Percentiles rank a stretch among this genome's conserved stretches.
Evolutionary conservation across 2,888 invertebrate genomes (phyloP).

Genomic region (Erpobdella octoculata): DNA sequence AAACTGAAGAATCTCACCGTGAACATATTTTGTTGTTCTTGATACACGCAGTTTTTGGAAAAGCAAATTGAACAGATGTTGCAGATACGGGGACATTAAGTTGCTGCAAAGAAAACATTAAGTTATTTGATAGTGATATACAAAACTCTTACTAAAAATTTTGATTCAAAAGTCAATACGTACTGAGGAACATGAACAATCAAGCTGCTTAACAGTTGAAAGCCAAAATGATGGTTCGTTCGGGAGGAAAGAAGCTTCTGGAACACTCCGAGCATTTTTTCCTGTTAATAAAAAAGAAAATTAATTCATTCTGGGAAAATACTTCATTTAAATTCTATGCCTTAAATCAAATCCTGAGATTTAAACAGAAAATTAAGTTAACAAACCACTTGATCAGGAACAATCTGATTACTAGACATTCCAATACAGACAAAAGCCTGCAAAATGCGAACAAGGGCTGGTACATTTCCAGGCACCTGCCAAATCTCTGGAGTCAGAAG

Average conservation of each 20-base stretch:
- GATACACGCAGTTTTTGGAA: constrained; percentile 84
- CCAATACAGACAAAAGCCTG: constrained; percentile 57
- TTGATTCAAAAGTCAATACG: constrained; percentile 40
- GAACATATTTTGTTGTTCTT: constrained; percentile 86
- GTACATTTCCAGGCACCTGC: constrained; percentile 86
- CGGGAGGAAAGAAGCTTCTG: constrained; percentile 93
- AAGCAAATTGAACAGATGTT: constrained; percentile 80
- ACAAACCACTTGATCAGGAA: constrained; percentile 44
- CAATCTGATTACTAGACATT: constrained; percentile 65
- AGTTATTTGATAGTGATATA: too few relatives aligned
- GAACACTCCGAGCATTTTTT: constrained; percentile 75
- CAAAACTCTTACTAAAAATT: not conserved
- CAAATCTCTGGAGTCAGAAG: constrained; percentile 81
- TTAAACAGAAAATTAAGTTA: constrained; percentile 31
- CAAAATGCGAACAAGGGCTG: constrained; percentile 69
- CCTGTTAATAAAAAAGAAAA: constrained; percentile 41
- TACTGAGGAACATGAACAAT: constrained; percentile 73
- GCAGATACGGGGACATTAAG: constrained; percentile 67
- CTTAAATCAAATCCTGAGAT: not conserved
- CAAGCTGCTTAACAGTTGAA: constrained; percentile 77
- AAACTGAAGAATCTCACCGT: constrained; percentile 25
- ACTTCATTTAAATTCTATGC: not conserved
- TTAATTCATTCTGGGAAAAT: not conserved
- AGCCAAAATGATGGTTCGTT: constrained; percentile 89
- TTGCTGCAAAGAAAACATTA: constrained; percentile 59